Conservation (phyloP, 2,797 vertebrate species). For the Gymnothorax reevesii region DNA sequence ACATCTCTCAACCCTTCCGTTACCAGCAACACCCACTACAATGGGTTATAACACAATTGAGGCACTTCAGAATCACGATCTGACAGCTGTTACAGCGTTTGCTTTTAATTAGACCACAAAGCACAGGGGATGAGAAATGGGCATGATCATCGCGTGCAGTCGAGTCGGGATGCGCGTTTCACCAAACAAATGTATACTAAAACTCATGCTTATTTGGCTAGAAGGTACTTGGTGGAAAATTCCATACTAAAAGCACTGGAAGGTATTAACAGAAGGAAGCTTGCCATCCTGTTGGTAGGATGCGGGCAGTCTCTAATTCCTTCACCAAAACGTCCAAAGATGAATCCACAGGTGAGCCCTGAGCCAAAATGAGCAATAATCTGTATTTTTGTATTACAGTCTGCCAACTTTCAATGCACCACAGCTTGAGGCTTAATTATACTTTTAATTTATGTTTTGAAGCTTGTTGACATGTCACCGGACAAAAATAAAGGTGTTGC, state of each 20-base stretch:
- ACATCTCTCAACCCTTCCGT: too few relatives aligned
- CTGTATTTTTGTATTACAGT: neutral
- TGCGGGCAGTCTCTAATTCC: neutral
- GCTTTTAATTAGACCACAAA: neutral
- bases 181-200: neutral
- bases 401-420: neutral
- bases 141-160: neutral
- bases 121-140: neutral
- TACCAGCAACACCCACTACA: too few relatives aligned
- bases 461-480: neutral
- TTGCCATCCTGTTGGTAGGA: neutral
- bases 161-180: neutral
- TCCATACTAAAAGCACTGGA: neutral
- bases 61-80: too few relatives aligned
- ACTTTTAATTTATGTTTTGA: neutral
- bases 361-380: constrained; percentile 13
- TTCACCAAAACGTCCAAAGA: neutral
- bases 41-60: too few relatives aligned
- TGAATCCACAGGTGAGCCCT: neutral
- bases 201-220: too few relatives aligned
- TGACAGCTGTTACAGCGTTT: too few relatives aligned
- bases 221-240: neutral
- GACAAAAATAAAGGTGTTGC: neutral
- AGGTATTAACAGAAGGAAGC: neutral
- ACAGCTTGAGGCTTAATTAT: neutral